These are phyloP conservation scores for Drosophila eohydei DNA, from an alignment of 2,888 invertebrate genomes.

Conservation along the genomic window DNA sequence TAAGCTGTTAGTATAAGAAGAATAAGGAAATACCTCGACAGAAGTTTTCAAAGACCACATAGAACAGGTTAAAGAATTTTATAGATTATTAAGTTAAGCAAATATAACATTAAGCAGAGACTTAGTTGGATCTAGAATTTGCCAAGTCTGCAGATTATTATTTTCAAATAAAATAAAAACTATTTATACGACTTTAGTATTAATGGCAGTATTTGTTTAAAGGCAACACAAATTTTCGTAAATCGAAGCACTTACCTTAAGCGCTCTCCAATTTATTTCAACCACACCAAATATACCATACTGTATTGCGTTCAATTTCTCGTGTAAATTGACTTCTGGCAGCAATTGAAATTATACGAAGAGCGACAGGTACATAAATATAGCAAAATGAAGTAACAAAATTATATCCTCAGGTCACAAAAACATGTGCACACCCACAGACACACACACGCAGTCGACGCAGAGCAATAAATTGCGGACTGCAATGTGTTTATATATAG, in stretches of 20 bases:
- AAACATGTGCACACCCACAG: slow-evolving; percentile 15
- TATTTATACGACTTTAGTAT: neutral
- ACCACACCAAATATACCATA: slow-evolving; percentile 5
- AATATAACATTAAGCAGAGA: neutral
- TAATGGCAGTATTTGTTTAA: neutral
- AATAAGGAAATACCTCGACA: too few relatives aligned
- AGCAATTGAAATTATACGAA: slow-evolving; percentile 50
- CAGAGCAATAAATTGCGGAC: slow-evolving; percentile 54
- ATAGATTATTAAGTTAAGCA: neutral
- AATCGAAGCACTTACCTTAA: neutral
- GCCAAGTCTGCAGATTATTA: too few relatives aligned
- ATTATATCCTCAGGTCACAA: slow-evolving; percentile 50
- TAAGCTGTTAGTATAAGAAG: too few relatives aligned
- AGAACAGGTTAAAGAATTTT: neutral
- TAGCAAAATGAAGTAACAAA: slow-evolving; percentile 44
- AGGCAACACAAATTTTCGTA: neutral
- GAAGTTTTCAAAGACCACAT: neutral
- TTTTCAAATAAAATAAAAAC: neutral
- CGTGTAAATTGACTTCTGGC: slow-evolving; percentile 34
- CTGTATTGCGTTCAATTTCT: slow-evolving; percentile 20
- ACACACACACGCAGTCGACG: slow-evolving; percentile 1
- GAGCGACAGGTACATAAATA: slow-evolving; percentile 32
- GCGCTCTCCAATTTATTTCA: slow-evolving; percentile 15
- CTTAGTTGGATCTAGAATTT: neutral
- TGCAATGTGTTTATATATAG: slow-evolving; percentile 54